A percentile compares a stretch with the other conserved stretches of the same genome.
phyloP scores from a whole-genome alignment of 2,888 invertebrate genomes.

The Acrocyrtus sp. region DNA sequence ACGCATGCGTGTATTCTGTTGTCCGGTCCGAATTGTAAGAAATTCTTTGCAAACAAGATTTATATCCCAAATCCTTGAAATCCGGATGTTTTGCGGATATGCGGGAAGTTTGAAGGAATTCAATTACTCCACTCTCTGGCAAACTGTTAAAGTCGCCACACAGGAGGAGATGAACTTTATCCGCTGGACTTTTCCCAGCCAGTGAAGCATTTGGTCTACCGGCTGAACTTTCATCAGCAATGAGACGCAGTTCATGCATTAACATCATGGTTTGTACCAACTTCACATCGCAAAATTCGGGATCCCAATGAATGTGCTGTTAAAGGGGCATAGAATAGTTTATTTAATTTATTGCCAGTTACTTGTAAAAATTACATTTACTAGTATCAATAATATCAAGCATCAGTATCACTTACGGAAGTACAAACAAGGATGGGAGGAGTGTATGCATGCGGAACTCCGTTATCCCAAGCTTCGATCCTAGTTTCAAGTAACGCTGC shows the following conservation, averaged over 20 bases:
- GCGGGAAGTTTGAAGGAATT: slow-evolving; percentile 90
- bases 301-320: slow-evolving; percentile 99
- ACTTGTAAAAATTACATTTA: background rate
- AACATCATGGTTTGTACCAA: slow-evolving; percentile 99
- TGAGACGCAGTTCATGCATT: slow-evolving; percentile 89
- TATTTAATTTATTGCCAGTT: slow-evolving; percentile 11
- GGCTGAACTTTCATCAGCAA: slow-evolving; percentile 76
- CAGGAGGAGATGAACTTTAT: slow-evolving; percentile 88
- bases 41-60: slow-evolving; percentile 88
- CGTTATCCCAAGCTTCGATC: slow-evolving; percentile 93
- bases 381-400: background rate
- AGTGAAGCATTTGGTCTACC: slow-evolving; percentile 67
- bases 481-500: slow-evolving; percentile 95
- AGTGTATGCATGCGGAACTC: slow-evolving; percentile 71
- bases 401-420: slow-evolving; percentile 69
- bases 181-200: slow-evolving; percentile 62
- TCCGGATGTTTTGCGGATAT: slow-evolving; percentile 93
- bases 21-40: slow-evolving; percentile 68
- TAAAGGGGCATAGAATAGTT: slow-evolving; percentile 86
- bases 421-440: slow-evolving; percentile 91
- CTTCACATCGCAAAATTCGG: slow-evolving; percentile 99
- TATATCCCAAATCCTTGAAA: slow-evolving; percentile 95
- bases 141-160: slow-evolving; percentile 99
- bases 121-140: slow-evolving; percentile 97
- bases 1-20: slow-evolving; percentile 94